Percentiles rank a stretch among this genome's conserved stretches.
These are phyloP conservation scores for Drosophila arizonae DNA, from an alignment of 1,140 invertebrate species.

Conservation along the genomic window DNA sequence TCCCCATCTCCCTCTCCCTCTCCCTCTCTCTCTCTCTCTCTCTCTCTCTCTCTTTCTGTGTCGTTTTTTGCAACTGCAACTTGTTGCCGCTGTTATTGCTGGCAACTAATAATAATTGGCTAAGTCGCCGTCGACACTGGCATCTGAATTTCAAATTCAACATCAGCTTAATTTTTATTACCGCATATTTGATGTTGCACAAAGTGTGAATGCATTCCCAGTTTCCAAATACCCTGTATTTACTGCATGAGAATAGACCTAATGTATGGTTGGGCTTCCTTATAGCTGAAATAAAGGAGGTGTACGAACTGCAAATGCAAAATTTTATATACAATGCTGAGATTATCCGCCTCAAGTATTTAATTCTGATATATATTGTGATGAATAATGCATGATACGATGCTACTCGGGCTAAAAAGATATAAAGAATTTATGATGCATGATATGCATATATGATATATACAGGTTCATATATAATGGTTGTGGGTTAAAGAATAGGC, in stretches of 20 bases:
- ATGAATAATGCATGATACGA: too few species aligned
- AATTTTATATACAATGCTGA: too few species aligned
- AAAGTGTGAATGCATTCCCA: slow-evolving; percentile 15
- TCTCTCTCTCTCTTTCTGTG: background rate
- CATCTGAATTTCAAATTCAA: slow-evolving; percentile 78
- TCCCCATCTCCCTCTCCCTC: background rate
- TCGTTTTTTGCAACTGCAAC: slow-evolving; percentile 42
- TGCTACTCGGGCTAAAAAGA: too few species aligned
- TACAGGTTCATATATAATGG: too few species aligned
- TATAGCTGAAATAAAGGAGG: too few species aligned
- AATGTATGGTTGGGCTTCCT: background rate
- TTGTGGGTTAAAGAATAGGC: too few species aligned
- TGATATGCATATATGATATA: too few species aligned
- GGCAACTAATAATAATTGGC: slow-evolving; percentile 66
- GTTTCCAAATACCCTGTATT: background rate
- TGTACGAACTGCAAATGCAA: too few species aligned
- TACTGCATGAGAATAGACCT: too few species aligned
- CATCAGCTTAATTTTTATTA: slow-evolving; percentile 73
- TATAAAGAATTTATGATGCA: too few species aligned
- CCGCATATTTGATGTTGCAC: slow-evolving; percentile 52
- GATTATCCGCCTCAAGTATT: too few species aligned
- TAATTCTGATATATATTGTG: too few species aligned
- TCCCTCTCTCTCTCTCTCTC: background rate
- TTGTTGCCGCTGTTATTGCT: slow-evolving; percentile 20
- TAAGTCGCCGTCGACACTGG: slow-evolving; percentile 53